Conservation (phyloP, 2,797 vertebrate species). For the Pipistrellus pipistrellus region DNA sequence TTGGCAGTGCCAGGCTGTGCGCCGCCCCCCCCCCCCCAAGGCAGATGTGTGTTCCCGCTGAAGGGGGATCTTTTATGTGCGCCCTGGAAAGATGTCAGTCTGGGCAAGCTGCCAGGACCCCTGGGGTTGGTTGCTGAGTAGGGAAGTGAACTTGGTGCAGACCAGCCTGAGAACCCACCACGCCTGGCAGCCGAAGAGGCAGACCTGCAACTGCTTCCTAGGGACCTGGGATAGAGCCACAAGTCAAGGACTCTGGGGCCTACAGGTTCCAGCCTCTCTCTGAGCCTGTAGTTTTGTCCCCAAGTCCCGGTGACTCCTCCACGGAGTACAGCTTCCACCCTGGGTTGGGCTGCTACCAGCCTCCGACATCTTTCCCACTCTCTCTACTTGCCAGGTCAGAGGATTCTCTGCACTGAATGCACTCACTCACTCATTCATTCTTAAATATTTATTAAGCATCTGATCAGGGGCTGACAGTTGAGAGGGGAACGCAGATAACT, state of each 20-base stretch:
- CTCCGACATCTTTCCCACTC: not conserved
- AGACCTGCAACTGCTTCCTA: not conserved
- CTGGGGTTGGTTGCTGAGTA: not conserved
- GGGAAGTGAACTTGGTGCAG: not conserved
- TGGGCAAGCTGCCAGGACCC: conserved; percentile 65
- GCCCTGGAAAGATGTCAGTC: conserved; percentile 73
- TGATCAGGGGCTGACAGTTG: not conserved
- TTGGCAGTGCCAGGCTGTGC: conserved; percentile 61
- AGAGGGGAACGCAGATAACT: not conserved
- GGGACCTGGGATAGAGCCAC: not conserved
- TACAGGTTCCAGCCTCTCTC: not conserved
- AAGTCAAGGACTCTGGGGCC: not conserved
- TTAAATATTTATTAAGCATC: not conserved
- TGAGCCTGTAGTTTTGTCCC: not conserved
- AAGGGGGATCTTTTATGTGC: conserved; percentile 77
- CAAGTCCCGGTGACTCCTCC: not conserved
- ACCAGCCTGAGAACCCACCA: not conserved
- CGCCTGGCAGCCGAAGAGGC: not conserved
- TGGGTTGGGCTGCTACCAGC: not conserved
- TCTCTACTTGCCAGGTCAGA: not conserved
- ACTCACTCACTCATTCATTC: not conserved
- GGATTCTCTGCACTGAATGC: not conserved
- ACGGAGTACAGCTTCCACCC: no score
- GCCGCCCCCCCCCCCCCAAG: not conserved
- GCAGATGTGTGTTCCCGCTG: conserved; percentile 70